Conservation (phyloP, 2,888 invertebrate genomes). For the Disparrhopalites patrizii region DNA sequence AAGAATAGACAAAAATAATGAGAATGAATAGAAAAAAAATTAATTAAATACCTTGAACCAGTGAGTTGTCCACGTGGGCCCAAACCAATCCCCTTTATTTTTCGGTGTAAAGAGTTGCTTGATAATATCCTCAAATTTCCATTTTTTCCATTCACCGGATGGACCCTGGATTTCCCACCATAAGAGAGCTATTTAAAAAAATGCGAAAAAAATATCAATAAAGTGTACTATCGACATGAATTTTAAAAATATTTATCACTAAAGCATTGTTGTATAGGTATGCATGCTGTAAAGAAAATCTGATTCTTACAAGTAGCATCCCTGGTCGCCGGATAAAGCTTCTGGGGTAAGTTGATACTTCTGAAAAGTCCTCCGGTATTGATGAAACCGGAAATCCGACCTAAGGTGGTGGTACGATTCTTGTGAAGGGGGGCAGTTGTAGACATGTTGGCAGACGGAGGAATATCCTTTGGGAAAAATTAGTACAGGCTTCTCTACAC, state of each 20-base stretch:
- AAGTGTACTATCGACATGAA: too few relatives aligned
- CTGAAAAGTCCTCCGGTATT: slow-evolving; percentile 51
- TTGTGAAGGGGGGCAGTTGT: slow-evolving; percentile 49
- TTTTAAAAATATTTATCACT: too few relatives aligned
- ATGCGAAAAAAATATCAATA: too few relatives aligned
- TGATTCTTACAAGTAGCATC: not conserved
- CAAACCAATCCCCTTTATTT: slow-evolving; percentile 49
- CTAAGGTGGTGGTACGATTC: slow-evolving; percentile 54
- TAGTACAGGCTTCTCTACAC: too few relatives aligned
- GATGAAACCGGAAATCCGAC: slow-evolving; percentile 54
- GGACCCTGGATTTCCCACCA: slow-evolving; percentile 2
- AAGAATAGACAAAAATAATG: not conserved
- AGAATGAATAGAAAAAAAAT: not conserved
- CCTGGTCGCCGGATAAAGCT: not conserved
- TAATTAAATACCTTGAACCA: slow-evolving; percentile 52
- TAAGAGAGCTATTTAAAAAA: not conserved
- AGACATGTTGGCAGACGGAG: slow-evolving; percentile 37
- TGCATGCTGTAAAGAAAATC: too few relatives aligned
- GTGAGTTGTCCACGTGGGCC: slow-evolving; percentile 55
- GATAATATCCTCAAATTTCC: slow-evolving; percentile 29
- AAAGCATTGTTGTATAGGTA: too few relatives aligned
- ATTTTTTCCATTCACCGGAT: slow-evolving; percentile 53
- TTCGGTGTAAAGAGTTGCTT: slow-evolving; percentile 42
- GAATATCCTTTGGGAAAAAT: too few relatives aligned
- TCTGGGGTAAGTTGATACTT: not conserved